Evolutionary conservation across 2,113 vertebrate species (phyloP).

Genomic region (Rhabdomys dilectus): DNA sequence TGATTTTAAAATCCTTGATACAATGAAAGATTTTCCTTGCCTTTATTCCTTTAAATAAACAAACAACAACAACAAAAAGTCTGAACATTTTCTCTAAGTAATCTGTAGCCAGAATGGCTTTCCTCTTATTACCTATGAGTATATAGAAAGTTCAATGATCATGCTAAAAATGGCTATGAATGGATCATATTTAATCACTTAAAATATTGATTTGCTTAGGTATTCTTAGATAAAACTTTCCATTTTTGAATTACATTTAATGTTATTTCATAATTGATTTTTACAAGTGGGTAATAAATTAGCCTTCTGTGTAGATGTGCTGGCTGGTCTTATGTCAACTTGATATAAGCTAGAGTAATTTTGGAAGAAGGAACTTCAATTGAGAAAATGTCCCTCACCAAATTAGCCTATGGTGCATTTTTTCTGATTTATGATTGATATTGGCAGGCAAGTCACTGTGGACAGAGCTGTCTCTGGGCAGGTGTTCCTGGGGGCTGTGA

Average conservation of each 20-base stretch:
- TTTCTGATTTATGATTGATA: background rate
- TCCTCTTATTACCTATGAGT: slow-evolving; percentile 71
- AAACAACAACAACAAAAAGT: background rate
- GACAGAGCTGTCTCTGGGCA: background rate
- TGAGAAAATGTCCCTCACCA: background rate
- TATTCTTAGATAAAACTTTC: slow-evolving; percentile 64
- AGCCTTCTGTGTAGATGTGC: background rate
- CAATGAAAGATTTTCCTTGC: slow-evolving; percentile 56
- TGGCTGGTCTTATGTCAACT: background rate
- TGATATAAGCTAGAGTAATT: background rate
- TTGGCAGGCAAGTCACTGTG: background rate
- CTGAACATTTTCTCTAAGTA: background rate
- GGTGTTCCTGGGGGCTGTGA: background rate
- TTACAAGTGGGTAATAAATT: slow-evolving; percentile 40
- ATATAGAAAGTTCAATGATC: slow-evolving; percentile 72
- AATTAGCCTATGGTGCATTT: background rate
- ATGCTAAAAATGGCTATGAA: slow-evolving; percentile 33
- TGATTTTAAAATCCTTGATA: slow-evolving; percentile 23
- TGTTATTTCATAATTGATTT: slow-evolving; percentile 67
- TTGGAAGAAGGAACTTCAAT: background rate
- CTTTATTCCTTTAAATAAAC: slow-evolving; percentile 8
- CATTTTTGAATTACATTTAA: slow-evolving; percentile 48
- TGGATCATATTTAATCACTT: slow-evolving; percentile 55
- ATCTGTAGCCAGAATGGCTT: slow-evolving; percentile 39
- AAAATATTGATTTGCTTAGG: slow-evolving; percentile 68